Evolutionary conservation across 2,113 vertebrate species (phyloP).

Genomic region (Philantomba maxwellii): DNA sequence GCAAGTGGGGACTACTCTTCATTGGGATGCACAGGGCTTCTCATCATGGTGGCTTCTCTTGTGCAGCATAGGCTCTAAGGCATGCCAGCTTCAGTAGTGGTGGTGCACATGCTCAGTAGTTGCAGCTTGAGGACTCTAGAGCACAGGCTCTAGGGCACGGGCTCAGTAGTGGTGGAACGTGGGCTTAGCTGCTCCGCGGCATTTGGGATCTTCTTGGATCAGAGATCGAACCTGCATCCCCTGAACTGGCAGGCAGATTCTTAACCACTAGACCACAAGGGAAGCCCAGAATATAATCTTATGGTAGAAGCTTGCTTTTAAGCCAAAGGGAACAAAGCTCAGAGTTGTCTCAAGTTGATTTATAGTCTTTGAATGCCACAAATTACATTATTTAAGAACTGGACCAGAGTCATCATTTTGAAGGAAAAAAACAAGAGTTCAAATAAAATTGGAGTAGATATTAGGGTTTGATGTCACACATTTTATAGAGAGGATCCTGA

Average conservation of each 20-base stretch:
- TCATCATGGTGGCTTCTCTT: background rate
- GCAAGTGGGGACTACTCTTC: background rate
- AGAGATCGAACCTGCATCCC: background rate
- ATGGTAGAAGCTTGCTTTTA: background rate
- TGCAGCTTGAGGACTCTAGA: background rate
- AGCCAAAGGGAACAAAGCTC: background rate
- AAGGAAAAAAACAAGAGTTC: background rate
- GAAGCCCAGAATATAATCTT: background rate
- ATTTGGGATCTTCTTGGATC: background rate
- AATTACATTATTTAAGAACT: background rate
- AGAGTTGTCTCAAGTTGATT: background rate
- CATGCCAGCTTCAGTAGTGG: background rate
- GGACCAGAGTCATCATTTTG: background rate
- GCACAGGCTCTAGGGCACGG: fast-evolving
- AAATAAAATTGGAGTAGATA: background rate
- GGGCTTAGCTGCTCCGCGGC: background rate
- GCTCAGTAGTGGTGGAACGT: background rate
- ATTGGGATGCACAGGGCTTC: too few species aligned
- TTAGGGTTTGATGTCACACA: background rate
- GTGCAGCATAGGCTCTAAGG: background rate
- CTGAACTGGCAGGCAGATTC: background rate
- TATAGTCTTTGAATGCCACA: background rate
- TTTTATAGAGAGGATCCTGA: background rate
- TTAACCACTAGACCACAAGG: background rate
- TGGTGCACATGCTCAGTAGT: background rate